Conservation (phyloP, 2,113 vertebrate species). For the Nesogale talazaci region DNA sequence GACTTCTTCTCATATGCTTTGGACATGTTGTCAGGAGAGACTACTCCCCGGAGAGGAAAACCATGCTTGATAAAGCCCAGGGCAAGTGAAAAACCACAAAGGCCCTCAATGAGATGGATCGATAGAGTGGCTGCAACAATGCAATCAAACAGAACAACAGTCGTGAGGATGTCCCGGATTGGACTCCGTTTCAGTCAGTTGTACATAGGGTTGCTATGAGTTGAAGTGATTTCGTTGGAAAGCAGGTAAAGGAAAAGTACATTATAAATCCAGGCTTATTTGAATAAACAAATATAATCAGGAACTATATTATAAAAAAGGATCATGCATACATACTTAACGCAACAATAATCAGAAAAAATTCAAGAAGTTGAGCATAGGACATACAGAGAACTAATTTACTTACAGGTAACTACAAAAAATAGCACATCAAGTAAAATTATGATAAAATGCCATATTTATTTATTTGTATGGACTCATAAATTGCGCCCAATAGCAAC, state of each 20-base stretch:
- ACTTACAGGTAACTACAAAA: slow-evolving; percentile 24
- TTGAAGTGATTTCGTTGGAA: neutral
- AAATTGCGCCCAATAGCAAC: too few species aligned
- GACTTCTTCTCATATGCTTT: too few species aligned
- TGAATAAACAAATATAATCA: slow-evolving; percentile 60
- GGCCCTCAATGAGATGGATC: too few species aligned
- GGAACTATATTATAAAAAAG: slow-evolving; percentile 48
- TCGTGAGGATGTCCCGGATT: too few species aligned
- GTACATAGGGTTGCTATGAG: too few species aligned
- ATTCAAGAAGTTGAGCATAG: slow-evolving; percentile 39
- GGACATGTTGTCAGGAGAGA: too few species aligned
- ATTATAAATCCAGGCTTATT: slow-evolving; percentile 26
- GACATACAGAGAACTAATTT: slow-evolving; percentile 54
- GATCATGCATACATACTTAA: slow-evolving; percentile 22
- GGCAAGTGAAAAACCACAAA: too few species aligned
- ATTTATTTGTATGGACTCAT: slow-evolving; percentile 49
- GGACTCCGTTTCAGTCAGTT: too few species aligned
- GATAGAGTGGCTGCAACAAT: too few species aligned
- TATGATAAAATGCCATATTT: slow-evolving; percentile 40
- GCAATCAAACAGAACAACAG: too few species aligned
- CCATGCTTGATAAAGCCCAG: too few species aligned
- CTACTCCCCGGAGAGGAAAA: too few species aligned
- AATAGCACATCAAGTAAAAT: slow-evolving; percentile 50
- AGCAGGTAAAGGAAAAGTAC: slow-evolving; percentile 59
- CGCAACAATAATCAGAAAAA: slow-evolving; percentile 52